These are phyloP conservation scores for Salvelinus alpinus DNA, from an alignment of 2,113 vertebrate genomes.

Conservation along the genomic window DNA sequence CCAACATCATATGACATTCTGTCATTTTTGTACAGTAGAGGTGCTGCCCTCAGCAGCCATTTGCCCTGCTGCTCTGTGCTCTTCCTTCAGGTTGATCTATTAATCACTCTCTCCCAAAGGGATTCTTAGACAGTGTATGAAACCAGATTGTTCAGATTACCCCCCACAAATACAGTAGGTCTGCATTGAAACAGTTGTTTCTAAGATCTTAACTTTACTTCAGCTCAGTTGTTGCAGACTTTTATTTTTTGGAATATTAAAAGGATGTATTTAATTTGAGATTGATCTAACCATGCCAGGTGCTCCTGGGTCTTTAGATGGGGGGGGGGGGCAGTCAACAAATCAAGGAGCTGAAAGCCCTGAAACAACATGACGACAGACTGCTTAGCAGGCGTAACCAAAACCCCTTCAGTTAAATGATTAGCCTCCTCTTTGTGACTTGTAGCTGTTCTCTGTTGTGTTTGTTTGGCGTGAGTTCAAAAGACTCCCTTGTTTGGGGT, in stretches of 20 bases:
- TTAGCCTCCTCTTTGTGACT: constrained; percentile 40
- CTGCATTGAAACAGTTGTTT: no score
- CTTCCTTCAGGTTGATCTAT: no score
- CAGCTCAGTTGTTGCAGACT: no score
- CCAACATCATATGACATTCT: not conserved
- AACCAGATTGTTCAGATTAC: no score
- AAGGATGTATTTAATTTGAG: not conserved
- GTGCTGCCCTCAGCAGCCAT: not conserved
- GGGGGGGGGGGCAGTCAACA: constrained; percentile 45
- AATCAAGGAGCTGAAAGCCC: constrained; percentile 42
- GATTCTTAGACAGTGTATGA: no score
- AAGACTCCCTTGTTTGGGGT: constrained; percentile 29
- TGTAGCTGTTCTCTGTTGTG: constrained; percentile 41
- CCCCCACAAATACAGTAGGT: no score
- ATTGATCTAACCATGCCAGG: constrained; percentile 9
- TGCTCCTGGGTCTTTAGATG: constrained; percentile 16
- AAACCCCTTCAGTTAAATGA: constrained; percentile 41
- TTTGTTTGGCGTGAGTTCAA: constrained; percentile 40
- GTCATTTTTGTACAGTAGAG: not conserved
- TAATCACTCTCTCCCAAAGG: no score
- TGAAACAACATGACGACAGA: constrained; percentile 37
- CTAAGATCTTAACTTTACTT: no score
- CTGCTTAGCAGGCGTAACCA: constrained; percentile 28
- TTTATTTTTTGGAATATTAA: not conserved
- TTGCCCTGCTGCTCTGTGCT: not conserved